Base-by-base conservation (phyloP, 2,113 vertebrate genomes). In the Psilopogon haemacephalus region DNA sequence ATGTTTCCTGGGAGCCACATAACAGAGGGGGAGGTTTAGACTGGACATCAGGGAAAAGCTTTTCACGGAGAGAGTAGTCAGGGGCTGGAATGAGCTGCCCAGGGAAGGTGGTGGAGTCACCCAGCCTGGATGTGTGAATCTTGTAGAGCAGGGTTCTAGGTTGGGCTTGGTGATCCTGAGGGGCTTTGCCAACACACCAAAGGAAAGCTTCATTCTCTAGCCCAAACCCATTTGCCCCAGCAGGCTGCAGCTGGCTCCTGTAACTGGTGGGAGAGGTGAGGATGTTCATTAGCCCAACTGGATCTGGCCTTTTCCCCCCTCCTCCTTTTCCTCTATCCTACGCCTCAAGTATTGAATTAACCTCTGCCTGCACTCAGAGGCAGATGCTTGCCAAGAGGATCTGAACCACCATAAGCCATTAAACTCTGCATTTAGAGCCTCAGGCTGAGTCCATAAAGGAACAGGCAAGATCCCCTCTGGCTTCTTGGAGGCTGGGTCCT, bases 231-330 rank as follows among this genome's bases (percentile, higher is more conserved):
- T 9, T n/a, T 46, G 9, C 16, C 60, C 67, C 6, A 44, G 60
- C 42, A 30, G 42, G 8, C 38, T 42, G 11, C 1, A 38, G 60
- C 12, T 27, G 15, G 14, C 50, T 67, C 19, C 72, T 74, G 33
- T 9, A 69, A 60, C 15, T 16, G 44, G 55, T 67, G 14, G 5
- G 16, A 68, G 42, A 56, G 56, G 23, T 3, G 8, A 60, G 17
- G 55, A 21, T 42, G 38, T 14, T 56, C 19, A 63, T 12, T 67
- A 69, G 5, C 12, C 30, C 55, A 5, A 56, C 14, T 80, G 48
- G 3, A 40, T 38, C 15, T 46, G 46, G 0, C 2, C 46, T 59
- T 16, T 17, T 24, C 11, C 11, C 44, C 18, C 44, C 16, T 12
- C 48, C 9, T 65, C 6, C 6, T 64, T 65, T 56, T 23, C 17